These are phyloP conservation scores for Chiroxiphia lanceolata DNA, from an alignment of 2,797 vertebrate genomes.

Conservation along the genomic window DNA sequence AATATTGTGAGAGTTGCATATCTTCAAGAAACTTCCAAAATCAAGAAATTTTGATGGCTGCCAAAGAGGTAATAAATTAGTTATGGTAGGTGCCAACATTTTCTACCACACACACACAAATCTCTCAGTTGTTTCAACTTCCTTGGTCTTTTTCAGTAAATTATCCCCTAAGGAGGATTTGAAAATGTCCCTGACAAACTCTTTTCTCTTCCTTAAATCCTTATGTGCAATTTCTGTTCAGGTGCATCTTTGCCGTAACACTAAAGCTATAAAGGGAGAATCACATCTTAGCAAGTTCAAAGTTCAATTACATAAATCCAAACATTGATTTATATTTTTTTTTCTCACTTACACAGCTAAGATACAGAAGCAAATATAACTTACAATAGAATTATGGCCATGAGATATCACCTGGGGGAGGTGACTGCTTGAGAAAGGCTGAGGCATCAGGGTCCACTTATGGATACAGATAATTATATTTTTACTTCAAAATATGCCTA, in stretches of 20 bases:
- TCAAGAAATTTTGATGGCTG: not conserved
- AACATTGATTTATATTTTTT: not conserved
- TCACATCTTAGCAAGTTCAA: not conserved
- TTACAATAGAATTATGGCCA: not conserved
- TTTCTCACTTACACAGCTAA: not conserved
- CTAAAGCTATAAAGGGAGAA: not conserved
- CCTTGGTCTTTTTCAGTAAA: not conserved
- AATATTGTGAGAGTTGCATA: not conserved
- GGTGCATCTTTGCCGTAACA: not conserved
- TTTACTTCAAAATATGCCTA: not conserved
- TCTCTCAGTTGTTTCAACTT: not conserved
- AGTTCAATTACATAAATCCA: not conserved
- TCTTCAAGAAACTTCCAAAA: not conserved
- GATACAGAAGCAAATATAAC: not conserved
- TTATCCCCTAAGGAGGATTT: not conserved
- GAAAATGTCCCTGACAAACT: not conserved
- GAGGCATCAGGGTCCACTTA: too few relatives aligned
- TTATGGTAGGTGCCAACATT: not conserved
- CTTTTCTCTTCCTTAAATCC: not conserved
- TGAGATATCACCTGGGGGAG: not conserved
- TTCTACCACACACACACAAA: not conserved
- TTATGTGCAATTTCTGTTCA: not conserved
- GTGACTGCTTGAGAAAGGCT: not conserved
- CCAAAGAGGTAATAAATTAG: not conserved
- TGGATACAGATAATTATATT: not conserved